phyloP scores from a whole-genome alignment of 2,888 invertebrate species.

The Lumbricus terrestris region DNA sequence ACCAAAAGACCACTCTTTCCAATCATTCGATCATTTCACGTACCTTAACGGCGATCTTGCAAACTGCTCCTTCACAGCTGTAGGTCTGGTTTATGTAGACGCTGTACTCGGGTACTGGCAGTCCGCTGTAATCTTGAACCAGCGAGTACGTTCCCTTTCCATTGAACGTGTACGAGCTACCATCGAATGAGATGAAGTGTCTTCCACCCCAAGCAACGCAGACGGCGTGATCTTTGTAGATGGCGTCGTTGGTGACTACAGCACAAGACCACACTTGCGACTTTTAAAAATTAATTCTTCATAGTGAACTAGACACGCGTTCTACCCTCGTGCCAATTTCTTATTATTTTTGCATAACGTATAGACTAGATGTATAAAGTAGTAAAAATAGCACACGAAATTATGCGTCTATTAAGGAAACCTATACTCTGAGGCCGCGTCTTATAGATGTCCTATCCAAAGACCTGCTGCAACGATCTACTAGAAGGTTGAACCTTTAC shows the following conservation, averaged over 20 bases:
- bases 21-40: background rate
- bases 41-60: constrained; percentile 36
- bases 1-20: too few species aligned
- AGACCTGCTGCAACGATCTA: too few species aligned
- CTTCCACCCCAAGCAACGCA: constrained; percentile 32
- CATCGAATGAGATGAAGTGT: constrained; percentile 39
- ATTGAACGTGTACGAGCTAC: constrained; percentile 31
- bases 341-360: too few species aligned
- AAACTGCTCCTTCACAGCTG: constrained; percentile 28
- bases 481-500: too few species aligned
- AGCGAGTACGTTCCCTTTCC: constrained; percentile 37
- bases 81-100: constrained; percentile 38
- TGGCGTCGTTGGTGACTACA: constrained; percentile 30
- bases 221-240: constrained; percentile 27
- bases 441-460: too few species aligned
- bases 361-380: too few species aligned
- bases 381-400: too few species aligned
- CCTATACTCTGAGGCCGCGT: too few species aligned
- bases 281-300: too few species aligned
- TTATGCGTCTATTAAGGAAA: too few species aligned
- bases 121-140: constrained; percentile 37
- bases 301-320: background rate
- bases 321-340: background rate
- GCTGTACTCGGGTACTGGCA: constrained; percentile 26
- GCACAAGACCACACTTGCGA: background rate